These are phyloP conservation scores for Rhinella marina DNA, from an alignment of 2,797 vertebrate species.

Conservation along the genomic window DNA sequence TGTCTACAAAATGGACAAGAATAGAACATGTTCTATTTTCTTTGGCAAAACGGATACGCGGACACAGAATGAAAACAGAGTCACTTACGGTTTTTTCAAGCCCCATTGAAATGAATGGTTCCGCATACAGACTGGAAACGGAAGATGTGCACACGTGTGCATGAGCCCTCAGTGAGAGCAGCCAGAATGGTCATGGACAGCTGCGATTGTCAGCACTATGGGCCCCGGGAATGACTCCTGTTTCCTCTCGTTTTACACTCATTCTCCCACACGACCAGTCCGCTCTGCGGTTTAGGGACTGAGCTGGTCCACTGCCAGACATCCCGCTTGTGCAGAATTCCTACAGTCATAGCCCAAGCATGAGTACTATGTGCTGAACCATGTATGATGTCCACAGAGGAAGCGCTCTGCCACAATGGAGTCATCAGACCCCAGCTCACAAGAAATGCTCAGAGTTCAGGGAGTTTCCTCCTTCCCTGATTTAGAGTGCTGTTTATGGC, in stretches of 20 bases:
- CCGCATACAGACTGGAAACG: too few relatives aligned
- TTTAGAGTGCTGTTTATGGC: too few relatives aligned
- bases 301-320: slow-evolving; percentile 16
- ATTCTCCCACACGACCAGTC: slow-evolving; percentile 18
- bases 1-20: too few relatives aligned
- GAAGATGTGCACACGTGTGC: too few relatives aligned
- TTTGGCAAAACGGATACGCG: too few relatives aligned
- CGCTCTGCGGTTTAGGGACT: slow-evolving; percentile 34
- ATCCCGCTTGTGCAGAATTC: slow-evolving; percentile 30
- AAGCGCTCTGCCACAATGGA: background rate
- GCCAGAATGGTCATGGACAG: slow-evolving; percentile 13
- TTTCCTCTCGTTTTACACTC: slow-evolving; percentile 30
- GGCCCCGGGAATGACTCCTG: background rate
- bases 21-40: too few relatives aligned
- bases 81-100: too few relatives aligned
- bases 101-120: too few relatives aligned
- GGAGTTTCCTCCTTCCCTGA: too few relatives aligned
- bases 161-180: too few relatives aligned
- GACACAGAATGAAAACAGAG: too few relatives aligned
- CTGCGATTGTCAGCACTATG: background rate
- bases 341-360: slow-evolving; percentile 24
- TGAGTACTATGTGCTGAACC: background rate
- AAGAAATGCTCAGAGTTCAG: too few relatives aligned
- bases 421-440: background rate
- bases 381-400: background rate